These are phyloP conservation scores for Melanotaenia pygmaea DNA, from an alignment of 2,797 vertebrate species.

Conservation along the genomic window DNA sequence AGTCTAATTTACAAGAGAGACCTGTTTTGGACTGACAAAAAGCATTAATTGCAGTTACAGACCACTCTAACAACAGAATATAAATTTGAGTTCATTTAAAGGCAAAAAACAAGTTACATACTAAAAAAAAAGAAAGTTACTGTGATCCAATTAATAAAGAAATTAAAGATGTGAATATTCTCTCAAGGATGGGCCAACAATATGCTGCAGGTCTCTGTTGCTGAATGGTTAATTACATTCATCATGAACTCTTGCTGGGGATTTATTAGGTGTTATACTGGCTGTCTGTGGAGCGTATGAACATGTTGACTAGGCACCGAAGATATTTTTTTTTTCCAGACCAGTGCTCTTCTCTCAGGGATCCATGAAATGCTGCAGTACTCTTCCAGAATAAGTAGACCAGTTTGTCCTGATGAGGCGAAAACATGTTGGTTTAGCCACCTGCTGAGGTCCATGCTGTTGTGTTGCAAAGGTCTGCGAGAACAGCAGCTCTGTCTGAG, in stretches of 20 bases:
- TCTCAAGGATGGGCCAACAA: constrained; percentile 16
- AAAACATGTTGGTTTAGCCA: constrained; percentile 50
- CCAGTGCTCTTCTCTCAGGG: constrained; percentile 56
- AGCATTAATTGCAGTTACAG: too few species aligned
- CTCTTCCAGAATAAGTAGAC: constrained; percentile 46
- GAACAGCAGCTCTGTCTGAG: constrained; percentile 38
- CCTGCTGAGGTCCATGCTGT: constrained; percentile 42
- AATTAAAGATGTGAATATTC: constrained; percentile 27
- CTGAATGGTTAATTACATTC: constrained; percentile 26
- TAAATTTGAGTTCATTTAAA: too few species aligned
- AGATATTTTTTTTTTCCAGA: constrained; percentile 25
- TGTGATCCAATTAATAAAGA: neutral
- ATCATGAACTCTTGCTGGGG: constrained; percentile 3
- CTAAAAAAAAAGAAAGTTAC: too few species aligned
- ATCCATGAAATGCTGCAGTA: constrained; percentile 41
- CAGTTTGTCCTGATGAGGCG: constrained; percentile 58
- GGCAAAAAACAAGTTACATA: too few species aligned
- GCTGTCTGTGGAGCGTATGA: constrained; percentile 2
- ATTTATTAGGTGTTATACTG: constrained; percentile 7
- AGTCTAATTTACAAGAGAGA: too few species aligned
- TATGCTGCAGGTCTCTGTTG: constrained; percentile 20
- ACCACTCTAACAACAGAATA: too few species aligned
- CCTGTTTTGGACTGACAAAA: too few species aligned
- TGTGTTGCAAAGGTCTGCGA: constrained; percentile 36
- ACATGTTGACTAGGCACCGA: constrained; percentile 10